phyloP scores from a whole-genome alignment of 2,797 vertebrate genomes.

The Typhlichthys eigenmanni region DNA sequence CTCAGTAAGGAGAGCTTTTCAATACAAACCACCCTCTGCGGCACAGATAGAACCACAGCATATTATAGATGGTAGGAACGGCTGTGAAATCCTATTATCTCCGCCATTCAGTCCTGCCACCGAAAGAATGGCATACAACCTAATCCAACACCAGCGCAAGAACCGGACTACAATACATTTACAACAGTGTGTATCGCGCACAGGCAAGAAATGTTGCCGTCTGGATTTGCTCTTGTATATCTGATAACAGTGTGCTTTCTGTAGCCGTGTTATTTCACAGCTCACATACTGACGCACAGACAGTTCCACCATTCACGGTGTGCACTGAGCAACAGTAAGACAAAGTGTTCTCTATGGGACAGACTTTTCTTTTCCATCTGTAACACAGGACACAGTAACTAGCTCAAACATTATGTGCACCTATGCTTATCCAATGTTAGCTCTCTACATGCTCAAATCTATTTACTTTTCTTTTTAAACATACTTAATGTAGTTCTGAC shows the following conservation, averaged over 20 bases:
- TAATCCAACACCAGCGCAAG: constrained; percentile 26
- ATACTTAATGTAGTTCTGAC: background rate
- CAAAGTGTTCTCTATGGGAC: too few relatives aligned
- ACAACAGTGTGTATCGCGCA: constrained; percentile 26
- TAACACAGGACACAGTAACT: too few relatives aligned
- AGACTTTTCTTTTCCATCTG: too few relatives aligned
- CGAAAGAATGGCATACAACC: constrained; percentile 45
- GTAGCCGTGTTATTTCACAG: background rate
- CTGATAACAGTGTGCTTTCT: constrained; percentile 2
- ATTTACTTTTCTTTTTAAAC: too few relatives aligned
- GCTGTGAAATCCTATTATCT: constrained; percentile 46
- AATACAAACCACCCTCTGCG: constrained; percentile 49
- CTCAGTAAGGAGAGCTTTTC: constrained; percentile 42
- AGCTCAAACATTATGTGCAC: too few relatives aligned
- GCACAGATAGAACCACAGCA: constrained; percentile 26
- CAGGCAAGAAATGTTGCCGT: constrained; percentile 11
- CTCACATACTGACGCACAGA: constrained; percentile 12
- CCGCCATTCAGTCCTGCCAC: constrained; percentile 33
- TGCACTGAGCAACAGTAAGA: background rate
- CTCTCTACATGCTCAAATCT: too few relatives aligned
- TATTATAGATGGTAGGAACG: constrained; percentile 24
- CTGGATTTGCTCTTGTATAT: constrained; percentile 17
- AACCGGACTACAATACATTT: constrained; percentile 14
- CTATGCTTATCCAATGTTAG: too few relatives aligned
- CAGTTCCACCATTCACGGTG: constrained; percentile 27